Percentiles rank a stretch among this genome's conserved stretches.
These are phyloP conservation scores for Rhamphomyia laevipes DNA, from an alignment of 2,888 invertebrate species.

Conservation along the genomic window DNA sequence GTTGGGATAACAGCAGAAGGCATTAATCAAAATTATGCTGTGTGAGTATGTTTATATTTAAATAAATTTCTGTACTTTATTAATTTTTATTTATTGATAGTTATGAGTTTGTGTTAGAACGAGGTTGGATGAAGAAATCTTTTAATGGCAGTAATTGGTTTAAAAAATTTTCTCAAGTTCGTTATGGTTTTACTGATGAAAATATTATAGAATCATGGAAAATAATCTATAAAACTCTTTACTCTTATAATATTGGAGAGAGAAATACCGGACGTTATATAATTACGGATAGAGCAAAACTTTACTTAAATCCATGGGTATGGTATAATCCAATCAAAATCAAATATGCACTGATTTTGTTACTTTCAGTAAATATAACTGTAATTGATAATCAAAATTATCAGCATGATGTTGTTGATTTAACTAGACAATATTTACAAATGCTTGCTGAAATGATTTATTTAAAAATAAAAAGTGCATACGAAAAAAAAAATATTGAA, in stretches of 20 bases:
- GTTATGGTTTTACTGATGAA: slow-evolving; percentile 47
- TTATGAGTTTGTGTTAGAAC: no score
- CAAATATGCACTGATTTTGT: slow-evolving; percentile 42
- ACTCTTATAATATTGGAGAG: no score
- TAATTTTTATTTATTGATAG: no score
- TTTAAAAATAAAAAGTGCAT: slow-evolving; percentile 40
- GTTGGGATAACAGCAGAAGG: no score
- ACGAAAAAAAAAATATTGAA: slow-evolving; percentile 21
- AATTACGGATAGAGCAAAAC: slow-evolving; percentile 55
- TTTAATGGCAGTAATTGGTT: no score
- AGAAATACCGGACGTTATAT: slow-evolving; percentile 54
- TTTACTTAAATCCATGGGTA: slow-evolving; percentile 54
- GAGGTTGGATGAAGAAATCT: no score
- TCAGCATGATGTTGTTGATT: slow-evolving; percentile 72
- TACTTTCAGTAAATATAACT: slow-evolving; percentile 29
- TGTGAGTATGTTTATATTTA: no score
- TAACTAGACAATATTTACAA: slow-evolving; percentile 75
- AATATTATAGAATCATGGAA: slow-evolving; percentile 52
- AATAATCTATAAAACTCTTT: no score
- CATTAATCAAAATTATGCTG: no score
- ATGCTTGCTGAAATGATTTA: slow-evolving; percentile 59
- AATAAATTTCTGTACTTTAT: no score
- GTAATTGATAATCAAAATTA: slow-evolving; percentile 26
- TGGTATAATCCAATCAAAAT: slow-evolving; percentile 58
- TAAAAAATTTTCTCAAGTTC: no score